Conservation (phyloP, 2,797 vertebrate genomes). For the Euthynnus affinis region DNA sequence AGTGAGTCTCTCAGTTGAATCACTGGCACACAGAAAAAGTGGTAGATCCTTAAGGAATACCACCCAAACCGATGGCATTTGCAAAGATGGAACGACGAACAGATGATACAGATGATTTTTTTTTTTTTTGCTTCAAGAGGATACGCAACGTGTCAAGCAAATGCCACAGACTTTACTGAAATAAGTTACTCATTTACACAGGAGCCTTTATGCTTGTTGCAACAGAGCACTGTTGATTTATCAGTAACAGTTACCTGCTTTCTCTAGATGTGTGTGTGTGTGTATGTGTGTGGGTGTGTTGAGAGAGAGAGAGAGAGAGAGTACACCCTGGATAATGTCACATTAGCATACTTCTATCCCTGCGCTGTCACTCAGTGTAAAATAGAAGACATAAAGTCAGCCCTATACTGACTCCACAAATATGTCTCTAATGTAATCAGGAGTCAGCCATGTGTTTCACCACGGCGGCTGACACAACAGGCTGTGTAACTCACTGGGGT, state of each 20-base stretch:
- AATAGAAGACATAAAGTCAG: slow-evolving; percentile 51
- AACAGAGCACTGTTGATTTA: slow-evolving; percentile 51
- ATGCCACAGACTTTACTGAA: slow-evolving; percentile 19
- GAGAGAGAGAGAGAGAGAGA: slow-evolving; percentile 10
- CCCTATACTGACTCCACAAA: slow-evolving; percentile 52
- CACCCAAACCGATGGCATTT: slow-evolving; percentile 30
- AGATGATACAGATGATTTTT: slow-evolving; percentile 14
- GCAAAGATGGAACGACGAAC: neutral
- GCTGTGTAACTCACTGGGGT: slow-evolving; percentile 5
- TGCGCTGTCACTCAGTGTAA: slow-evolving; percentile 54
- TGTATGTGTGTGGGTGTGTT: slow-evolving; percentile 8
- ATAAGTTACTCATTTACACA: slow-evolving; percentile 48
- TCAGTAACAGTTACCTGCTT: slow-evolving; percentile 32
- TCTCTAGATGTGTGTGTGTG: neutral
- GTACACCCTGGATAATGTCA: slow-evolving; percentile 66
- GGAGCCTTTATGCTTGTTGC: slow-evolving; percentile 11
- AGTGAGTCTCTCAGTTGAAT: slow-evolving; percentile 21
- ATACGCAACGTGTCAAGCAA: slow-evolving; percentile 14
- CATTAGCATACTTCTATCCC: slow-evolving; percentile 69
- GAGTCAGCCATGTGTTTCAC: slow-evolving; percentile 60
- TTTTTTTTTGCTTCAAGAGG: slow-evolving; percentile 11
- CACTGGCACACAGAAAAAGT: slow-evolving; percentile 17
- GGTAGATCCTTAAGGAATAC: slow-evolving; percentile 19
- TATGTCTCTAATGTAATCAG: slow-evolving; percentile 63
- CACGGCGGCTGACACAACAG: slow-evolving; percentile 45